Evolutionary conservation across 2,888 invertebrate species (phyloP), one percentile per base, ranked within the genome.

Genomic region (Tethea ocularis): DNA sequence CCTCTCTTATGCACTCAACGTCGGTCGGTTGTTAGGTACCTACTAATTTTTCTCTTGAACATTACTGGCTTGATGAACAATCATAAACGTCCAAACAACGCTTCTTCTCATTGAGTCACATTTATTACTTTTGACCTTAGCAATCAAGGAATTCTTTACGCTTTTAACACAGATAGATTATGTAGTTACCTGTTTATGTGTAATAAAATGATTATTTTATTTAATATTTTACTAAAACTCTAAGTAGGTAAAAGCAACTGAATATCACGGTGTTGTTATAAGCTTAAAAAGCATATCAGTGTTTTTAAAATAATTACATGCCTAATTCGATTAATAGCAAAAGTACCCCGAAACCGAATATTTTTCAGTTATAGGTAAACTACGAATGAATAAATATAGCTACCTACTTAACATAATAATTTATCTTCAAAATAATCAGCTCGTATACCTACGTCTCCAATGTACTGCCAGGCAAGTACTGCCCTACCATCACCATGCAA

Each of bases 1-100:
- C 68, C 75, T 74, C 70, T 71, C 68, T 67, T 62, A 64, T 71
- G 69, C 76, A 74, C 75, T 77, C 70, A 67, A 74, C 67, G 71
- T 64, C 59, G 57, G 58, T 58, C 56, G 66, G 64, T 63, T 59
- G 61, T 61, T 52, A n/a, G n/a, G n/a, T n/a, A 56, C 56, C 46
- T 51, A 54, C 61, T 29, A 54, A 29, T 46, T 55, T 55, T 51
- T 54, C 51, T 58, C 51, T 51, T 52, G 52, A 41, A 51, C 24
- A 59, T 57, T 51, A 58, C 52, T 38, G 56, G 41, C 38, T 52
- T 52, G 22, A 56, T 57, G 41, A 61, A 57, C 61, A 61, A 59
- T 57, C 58, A 54, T 57, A 57, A 33, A 54, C 20, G 54, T 54
- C 33, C 54, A 54, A 54, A 36, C 54, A 54, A 17, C 53, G 29